Evolutionary conservation across 2,113 vertebrate genomes (phyloP).

Genomic region (Prochilodus magdalenae): DNA sequence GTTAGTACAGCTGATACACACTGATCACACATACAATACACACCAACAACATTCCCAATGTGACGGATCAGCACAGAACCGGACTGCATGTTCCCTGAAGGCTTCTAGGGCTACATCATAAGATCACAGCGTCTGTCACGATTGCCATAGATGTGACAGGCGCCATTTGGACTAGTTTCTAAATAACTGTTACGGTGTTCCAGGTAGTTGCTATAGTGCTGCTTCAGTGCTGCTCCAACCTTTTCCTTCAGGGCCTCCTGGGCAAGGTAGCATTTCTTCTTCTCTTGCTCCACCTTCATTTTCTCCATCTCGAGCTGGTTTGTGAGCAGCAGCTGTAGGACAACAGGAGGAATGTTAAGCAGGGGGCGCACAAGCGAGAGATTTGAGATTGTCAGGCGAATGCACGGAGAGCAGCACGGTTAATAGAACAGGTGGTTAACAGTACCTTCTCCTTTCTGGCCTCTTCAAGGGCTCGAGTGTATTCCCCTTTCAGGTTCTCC

Average conservation of each 20-base stretch:
- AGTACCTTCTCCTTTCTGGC: conserved; percentile 94
- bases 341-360: neutral
- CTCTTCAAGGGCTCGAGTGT: conserved; percentile 86
- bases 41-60: too few relatives aligned
- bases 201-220: too few relatives aligned
- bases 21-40: too few relatives aligned
- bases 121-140: too few relatives aligned
- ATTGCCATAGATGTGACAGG: too few relatives aligned
- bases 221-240: conserved; percentile 68
- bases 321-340: conserved; percentile 80
- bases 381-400: neutral
- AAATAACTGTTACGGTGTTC: too few relatives aligned
- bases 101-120: too few relatives aligned
- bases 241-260: conserved; percentile 95
- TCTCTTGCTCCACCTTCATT: conserved; percentile 98
- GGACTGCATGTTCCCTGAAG: too few relatives aligned
- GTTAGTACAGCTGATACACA: conserved; percentile 16
- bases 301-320: conserved; percentile 98
- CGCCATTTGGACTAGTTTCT: too few relatives aligned
- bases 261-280: conserved; percentile 89
- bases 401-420: neutral
- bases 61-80: too few relatives aligned
- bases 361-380: neutral
- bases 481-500: conserved; percentile 89
- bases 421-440: neutral